Evolutionary conservation across 2,888 invertebrate species (phyloP).

Genomic region (Hypselothyrea guttata): DNA sequence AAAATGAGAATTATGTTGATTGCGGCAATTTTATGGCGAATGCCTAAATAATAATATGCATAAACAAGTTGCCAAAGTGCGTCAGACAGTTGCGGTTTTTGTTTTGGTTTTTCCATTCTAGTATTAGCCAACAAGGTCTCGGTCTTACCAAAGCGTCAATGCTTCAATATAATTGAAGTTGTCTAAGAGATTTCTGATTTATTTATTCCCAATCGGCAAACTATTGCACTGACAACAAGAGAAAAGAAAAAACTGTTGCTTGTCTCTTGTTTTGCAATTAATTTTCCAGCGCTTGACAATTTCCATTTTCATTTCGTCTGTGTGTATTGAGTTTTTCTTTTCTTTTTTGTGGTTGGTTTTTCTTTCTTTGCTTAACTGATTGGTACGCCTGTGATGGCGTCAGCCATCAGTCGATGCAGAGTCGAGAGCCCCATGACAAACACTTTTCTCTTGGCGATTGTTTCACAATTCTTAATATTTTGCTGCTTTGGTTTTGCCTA

Average conservation of each 20-base stretch:
- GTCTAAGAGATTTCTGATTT: background rate
- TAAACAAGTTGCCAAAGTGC: constrained; percentile 54
- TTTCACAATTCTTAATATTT: constrained; percentile 19
- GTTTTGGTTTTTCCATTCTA: constrained; percentile 7
- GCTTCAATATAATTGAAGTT: constrained; percentile 2
- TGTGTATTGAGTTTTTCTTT: constrained; percentile 14
- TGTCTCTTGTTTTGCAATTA: constrained; percentile 42
- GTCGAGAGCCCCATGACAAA: constrained; percentile 50
- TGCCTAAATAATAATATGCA: constrained; percentile 43
- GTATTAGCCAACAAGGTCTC: constrained; percentile 3
- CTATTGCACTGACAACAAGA: background rate
- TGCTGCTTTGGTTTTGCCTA: constrained; percentile 10
- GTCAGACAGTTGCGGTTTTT: constrained; percentile 37
- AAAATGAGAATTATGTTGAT: constrained; percentile 29
- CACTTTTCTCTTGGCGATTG: constrained; percentile 49
- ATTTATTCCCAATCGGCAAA: no score
- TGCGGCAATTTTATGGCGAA: constrained; percentile 41
- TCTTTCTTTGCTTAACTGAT: constrained; percentile 20
- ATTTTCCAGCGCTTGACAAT: constrained; percentile 52
- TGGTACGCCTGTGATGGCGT: constrained; percentile 54
- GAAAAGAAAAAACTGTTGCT: no score
- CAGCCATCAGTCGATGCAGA: constrained; percentile 35
- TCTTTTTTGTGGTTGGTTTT: constrained; percentile 8
- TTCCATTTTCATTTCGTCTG: constrained; percentile 26
- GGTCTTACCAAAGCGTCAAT: no score